Evolutionary conservation across 1,140 invertebrate genomes (phyloP).

Genomic region (Hyphantria cunea): DNA sequence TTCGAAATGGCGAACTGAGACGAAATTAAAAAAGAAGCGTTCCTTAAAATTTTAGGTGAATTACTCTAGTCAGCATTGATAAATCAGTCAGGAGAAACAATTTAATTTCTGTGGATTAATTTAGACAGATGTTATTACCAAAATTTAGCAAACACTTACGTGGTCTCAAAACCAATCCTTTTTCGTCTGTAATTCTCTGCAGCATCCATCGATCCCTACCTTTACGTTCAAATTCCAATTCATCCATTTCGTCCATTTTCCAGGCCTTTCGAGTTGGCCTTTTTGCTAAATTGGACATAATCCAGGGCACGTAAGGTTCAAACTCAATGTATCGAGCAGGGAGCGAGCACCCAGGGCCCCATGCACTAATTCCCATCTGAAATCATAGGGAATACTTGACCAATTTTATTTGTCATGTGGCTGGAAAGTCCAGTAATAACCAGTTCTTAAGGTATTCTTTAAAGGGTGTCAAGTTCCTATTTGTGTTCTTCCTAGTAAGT

Average conservation of each 20-base stretch:
- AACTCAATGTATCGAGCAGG: conserved; percentile 30
- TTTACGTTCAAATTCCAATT: neutral
- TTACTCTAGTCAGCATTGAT: no score
- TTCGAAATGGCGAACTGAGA: no score
- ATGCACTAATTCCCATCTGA: conserved; percentile 32
- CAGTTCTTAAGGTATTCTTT: no score
- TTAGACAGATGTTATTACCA: no score
- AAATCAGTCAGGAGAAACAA: no score
- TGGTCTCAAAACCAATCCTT: neutral
- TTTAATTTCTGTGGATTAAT: no score
- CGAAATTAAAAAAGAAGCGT: no score
- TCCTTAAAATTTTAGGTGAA: no score
- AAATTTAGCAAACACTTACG: neutral
- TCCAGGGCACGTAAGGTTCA: conserved; percentile 24
- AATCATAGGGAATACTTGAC: conserved; percentile 6
- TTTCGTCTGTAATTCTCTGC: neutral
- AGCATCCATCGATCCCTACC: neutral
- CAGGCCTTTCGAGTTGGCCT: neutral
- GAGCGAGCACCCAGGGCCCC: conserved; percentile 28
- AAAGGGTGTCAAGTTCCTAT: no score
- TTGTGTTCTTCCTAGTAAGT: no score
- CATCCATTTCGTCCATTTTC: neutral
- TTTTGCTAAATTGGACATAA: neutral
- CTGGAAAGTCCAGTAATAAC: no score
- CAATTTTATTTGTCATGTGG: neutral